Conservation (phyloP, 2,797 vertebrate genomes). For the Mus minutoides region DNA sequence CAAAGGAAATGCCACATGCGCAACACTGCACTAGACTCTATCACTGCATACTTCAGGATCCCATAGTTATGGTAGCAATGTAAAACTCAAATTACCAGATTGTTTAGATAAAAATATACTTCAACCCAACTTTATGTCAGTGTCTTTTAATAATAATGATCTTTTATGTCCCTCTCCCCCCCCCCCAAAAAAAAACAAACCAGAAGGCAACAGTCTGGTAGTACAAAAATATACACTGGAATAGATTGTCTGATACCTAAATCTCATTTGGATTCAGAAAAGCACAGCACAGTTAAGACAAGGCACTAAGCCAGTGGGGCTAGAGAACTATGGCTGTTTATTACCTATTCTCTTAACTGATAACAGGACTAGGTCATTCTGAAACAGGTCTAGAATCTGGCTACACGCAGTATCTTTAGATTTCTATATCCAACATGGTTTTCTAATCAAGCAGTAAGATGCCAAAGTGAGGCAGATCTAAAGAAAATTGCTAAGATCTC, state of each 20-base stretch:
- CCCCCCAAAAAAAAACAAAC: slow-evolving; percentile 25
- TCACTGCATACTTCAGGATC: background rate
- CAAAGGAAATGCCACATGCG: background rate
- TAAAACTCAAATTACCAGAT: background rate
- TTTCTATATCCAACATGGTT: background rate
- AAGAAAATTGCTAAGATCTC: background rate
- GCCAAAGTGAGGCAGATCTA: background rate
- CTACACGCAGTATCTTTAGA: background rate
- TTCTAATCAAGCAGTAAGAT: background rate
- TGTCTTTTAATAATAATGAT: slow-evolving; percentile 74
- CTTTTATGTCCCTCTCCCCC: background rate
- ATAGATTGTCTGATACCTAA: slow-evolving; percentile 34
- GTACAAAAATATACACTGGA: slow-evolving; percentile 70
- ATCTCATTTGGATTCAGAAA: slow-evolving; percentile 11
- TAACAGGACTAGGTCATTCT: background rate
- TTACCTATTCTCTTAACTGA: background rate
- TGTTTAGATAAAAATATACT: slow-evolving; percentile 66
- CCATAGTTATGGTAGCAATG: background rate
- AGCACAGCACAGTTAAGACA: slow-evolving; percentile 36
- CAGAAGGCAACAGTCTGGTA: slow-evolving; percentile 60
- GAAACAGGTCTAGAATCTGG: background rate
- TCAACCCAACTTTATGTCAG: slow-evolving; percentile 71
- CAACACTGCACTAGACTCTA: background rate
- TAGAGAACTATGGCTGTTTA: slow-evolving; percentile 5
- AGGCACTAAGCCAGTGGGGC: slow-evolving; percentile 28